phyloP scores from a whole-genome alignment of 1,140 invertebrate species.

The Brachionus paranguensis region DNA sequence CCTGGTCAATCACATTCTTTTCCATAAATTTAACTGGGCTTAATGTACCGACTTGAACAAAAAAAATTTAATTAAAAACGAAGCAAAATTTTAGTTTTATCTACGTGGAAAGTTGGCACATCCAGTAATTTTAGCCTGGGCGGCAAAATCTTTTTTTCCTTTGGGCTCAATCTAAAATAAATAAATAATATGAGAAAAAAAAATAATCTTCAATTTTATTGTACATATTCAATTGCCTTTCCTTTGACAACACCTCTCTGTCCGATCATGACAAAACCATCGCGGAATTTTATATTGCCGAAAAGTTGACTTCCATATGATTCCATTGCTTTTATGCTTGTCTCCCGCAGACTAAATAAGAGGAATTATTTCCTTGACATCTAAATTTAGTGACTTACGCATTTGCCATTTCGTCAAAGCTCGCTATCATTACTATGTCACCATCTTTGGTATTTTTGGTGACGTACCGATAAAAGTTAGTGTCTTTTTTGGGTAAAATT shows the following conservation, averaged over 20 bases:
- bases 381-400: conserved; percentile 43
- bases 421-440: conserved; percentile 46
- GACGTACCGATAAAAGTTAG: conserved; percentile 44
- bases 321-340: conserved; percentile 44
- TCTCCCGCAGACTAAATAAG: conserved; percentile 45
- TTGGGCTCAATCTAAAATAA: conserved; percentile 15
- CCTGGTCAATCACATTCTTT: conserved; percentile 42
- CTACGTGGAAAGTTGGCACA: conserved; percentile 33
- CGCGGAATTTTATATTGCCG: conserved; percentile 57
- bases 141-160: conserved; percentile 30
- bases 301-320: conserved; percentile 56
- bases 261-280: conserved; percentile 60
- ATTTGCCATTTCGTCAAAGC: conserved; percentile 48
- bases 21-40: conserved; percentile 8
- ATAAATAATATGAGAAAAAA: not conserved
- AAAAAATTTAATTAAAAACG: not conserved
- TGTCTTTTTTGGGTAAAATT: conserved; percentile 44
- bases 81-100: not conserved
- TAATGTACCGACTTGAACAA: not conserved
- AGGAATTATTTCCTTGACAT: not conserved
- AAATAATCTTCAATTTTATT: conserved; percentile 40
- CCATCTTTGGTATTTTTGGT: conserved; percentile 45
- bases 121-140: not conserved
- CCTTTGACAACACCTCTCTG: conserved; percentile 58
- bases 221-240: conserved; percentile 58